A percentile compares a stretch with the other conserved stretches of the same genome.
Conservation (phyloP, 2,797 vertebrate genomes). For the Myoxocephalus aenaeus region DNA sequence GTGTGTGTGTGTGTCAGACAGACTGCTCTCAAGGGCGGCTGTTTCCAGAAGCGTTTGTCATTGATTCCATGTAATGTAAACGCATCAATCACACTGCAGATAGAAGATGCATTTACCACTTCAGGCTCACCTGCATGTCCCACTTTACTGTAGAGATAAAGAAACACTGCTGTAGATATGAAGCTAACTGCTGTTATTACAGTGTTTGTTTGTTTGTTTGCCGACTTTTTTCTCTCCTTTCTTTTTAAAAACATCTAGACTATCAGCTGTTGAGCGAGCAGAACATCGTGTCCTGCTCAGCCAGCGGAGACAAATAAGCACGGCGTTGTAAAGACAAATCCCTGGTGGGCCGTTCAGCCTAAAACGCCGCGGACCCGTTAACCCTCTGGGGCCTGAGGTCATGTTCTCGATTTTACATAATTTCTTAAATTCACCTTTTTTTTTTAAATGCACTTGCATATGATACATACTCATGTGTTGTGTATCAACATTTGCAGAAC, state of each 20-base stretch:
- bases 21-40: slow-evolving; percentile 13
- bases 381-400: too few species aligned
- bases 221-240: neutral
- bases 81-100: neutral
- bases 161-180: too few species aligned
- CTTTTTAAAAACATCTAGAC: neutral
- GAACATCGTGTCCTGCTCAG: slow-evolving; percentile 15
- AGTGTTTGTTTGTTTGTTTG: neutral
- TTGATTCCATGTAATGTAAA: slow-evolving; percentile 5
- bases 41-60: neutral
- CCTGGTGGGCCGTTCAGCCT: neutral
- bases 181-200: neutral
- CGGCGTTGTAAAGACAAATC: slow-evolving; percentile 3
- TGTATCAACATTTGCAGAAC: too few species aligned
- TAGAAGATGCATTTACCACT: neutral
- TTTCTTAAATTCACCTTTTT: too few species aligned
- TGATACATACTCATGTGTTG: too few species aligned
- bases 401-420: too few species aligned
- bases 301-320: slow-evolving; percentile 15
- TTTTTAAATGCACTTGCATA: neutral
- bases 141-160: slow-evolving; percentile 1
- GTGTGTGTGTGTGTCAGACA: neutral
- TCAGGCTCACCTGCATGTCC: neutral
- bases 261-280: slow-evolving; percentile 18
- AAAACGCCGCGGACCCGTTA: slow-evolving; percentile 5